These are phyloP conservation scores for Hesperia comma DNA, from an alignment of 2,888 invertebrate genomes.

Conservation along the genomic window DNA sequence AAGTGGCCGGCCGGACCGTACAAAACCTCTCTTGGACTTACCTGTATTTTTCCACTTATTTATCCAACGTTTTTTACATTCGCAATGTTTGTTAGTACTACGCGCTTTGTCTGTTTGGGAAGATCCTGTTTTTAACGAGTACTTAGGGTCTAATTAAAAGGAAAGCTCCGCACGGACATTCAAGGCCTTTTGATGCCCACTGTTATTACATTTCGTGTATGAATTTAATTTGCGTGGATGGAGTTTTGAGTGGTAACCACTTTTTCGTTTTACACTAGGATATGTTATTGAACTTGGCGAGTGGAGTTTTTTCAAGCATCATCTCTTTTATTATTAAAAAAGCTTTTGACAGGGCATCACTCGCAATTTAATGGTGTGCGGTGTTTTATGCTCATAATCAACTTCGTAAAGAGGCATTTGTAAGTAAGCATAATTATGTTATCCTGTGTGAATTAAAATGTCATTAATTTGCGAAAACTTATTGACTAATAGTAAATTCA, in stretches of 20 bases:
- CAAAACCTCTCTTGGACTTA: conserved; percentile 82
- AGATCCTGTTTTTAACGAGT: conserved; percentile 83
- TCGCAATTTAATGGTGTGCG: conserved; percentile 28
- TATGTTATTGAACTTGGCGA: conserved; percentile 65
- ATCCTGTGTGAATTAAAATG: background rate
- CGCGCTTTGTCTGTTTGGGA: conserved; percentile 78
- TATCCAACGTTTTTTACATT: conserved; percentile 82
- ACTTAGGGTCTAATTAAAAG: conserved; percentile 84
- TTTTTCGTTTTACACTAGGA: conserved; percentile 56
- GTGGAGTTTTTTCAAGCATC: conserved; percentile 54
- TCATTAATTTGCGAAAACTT: background rate
- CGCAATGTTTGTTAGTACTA: conserved; percentile 78
- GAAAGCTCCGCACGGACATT: conserved; percentile 79
- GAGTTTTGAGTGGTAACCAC: conserved; percentile 70
- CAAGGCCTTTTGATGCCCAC: conserved; percentile 81
- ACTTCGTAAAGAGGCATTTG: background rate
- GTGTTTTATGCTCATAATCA: conserved; percentile 16
- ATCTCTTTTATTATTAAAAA: conserved; percentile 36
- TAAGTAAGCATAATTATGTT: background rate
- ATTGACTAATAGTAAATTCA: no score
- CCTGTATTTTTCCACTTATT: conserved; percentile 85
- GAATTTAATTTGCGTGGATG: conserved; percentile 80
- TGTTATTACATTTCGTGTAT: conserved; percentile 81
- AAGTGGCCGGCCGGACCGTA: conserved; percentile 82
- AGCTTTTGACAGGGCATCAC: conserved; percentile 31